A percentile compares a stretch with the other conserved stretches of the same genome.
Evolutionary conservation across 92 coral and sea anemone species (phyloP).

Genomic region (Plumapathes pennacea): DNA sequence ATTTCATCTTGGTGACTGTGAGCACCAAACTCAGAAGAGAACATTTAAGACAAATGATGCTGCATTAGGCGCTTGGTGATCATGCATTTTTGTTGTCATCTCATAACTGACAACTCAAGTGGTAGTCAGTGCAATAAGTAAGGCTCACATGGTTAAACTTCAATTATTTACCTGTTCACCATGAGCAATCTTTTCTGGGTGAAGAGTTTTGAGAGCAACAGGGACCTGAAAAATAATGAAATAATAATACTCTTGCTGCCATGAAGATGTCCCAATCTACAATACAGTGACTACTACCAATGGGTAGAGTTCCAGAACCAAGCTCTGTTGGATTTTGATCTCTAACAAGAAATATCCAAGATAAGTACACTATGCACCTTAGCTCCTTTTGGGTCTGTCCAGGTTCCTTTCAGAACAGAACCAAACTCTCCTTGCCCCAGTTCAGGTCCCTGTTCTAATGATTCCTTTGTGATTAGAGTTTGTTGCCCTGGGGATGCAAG

Average conservation of each 20-base stretch:
- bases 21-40: no score
- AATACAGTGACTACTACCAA: neutral
- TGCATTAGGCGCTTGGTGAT: no score
- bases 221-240: conserved; percentile 56
- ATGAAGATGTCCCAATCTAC: neutral
- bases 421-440: conserved; percentile 99
- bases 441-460: conserved; percentile 83
- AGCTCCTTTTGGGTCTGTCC: conserved; percentile 87
- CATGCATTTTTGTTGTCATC: neutral
- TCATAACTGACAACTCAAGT: neutral
- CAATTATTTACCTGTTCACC: conserved; percentile 83
- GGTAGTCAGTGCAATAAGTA: neutral
- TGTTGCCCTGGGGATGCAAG: conserved; percentile 25
- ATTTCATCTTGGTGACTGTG: no score
- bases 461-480: conserved; percentile 69
- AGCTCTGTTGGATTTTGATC: neutral
- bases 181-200: conserved; percentile 93
- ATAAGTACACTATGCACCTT: conserved; percentile 41
- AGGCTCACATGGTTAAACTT: neutral
- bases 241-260: no score
- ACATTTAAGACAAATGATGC: no score
- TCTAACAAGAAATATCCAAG: no score
- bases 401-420: conserved; percentile 91
- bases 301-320: neutral
- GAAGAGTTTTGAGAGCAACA: conserved; percentile 93